Conservation (phyloP, 2,113 vertebrate genomes). For the human region DNA sequence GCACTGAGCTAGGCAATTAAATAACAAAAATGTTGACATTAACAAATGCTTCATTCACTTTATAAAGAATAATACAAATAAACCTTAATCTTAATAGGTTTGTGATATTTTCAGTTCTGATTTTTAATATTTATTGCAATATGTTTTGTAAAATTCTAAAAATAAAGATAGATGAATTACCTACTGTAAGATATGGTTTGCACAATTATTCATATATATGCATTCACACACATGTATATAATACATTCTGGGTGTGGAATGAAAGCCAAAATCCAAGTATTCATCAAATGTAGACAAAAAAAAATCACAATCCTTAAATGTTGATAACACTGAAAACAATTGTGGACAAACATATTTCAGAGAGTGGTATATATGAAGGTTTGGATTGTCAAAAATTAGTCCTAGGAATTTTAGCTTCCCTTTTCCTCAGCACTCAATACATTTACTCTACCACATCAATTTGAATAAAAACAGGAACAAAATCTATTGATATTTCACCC, state of each 20-base stretch:
- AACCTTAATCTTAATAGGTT: neutral
- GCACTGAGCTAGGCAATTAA: neutral
- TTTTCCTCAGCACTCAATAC: neutral
- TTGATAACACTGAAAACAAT: neutral
- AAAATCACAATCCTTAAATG: neutral
- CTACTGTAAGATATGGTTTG: neutral
- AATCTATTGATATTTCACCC: neutral
- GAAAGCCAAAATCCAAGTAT: neutral
- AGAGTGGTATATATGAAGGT: neutral
- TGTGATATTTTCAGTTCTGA: neutral
- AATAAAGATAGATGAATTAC: neutral
- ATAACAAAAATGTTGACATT: neutral
- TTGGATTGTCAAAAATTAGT: neutral
- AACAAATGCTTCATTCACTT: constrained; percentile 32
- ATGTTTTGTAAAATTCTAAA: constrained; percentile 31
- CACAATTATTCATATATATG: neutral
- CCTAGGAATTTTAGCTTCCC: neutral
- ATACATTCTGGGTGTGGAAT: neutral
- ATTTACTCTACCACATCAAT: neutral
- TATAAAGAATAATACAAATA: neutral
- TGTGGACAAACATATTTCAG: neutral
- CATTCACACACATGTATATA: neutral
- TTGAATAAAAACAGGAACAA: neutral
- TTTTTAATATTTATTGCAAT: constrained; percentile 3
- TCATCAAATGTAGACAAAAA: neutral